A percentile compares a stretch with the other conserved stretches of the same genome.
phyloP scores from a whole-genome alignment of 2,888 invertebrate genomes.

The Rhamnusium bicolor region DNA sequence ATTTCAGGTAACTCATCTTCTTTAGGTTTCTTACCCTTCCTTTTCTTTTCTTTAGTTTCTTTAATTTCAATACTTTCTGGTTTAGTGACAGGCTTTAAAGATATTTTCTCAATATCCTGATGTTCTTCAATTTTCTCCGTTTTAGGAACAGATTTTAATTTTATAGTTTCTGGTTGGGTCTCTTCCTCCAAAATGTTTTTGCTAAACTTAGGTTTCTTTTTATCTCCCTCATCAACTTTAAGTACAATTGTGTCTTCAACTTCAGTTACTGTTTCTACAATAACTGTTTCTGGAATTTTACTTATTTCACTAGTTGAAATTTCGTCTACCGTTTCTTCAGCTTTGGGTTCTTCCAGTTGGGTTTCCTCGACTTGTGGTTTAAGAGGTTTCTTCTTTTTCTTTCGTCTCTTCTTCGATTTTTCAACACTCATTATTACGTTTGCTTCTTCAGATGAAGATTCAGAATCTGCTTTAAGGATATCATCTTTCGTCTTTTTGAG shows the following conservation, averaged over 20 bases:
- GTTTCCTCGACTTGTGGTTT: slow-evolving; percentile 17
- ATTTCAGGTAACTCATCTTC: slow-evolving; percentile 36
- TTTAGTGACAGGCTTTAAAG: slow-evolving; percentile 64
- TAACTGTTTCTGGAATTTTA: slow-evolving; percentile 62
- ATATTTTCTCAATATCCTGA: slow-evolving; percentile 63
- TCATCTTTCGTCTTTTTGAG: slow-evolving; percentile 8
- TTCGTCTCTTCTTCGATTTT: slow-evolving; percentile 30
- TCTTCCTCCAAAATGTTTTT: slow-evolving; percentile 62
- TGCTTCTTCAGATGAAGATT: slow-evolving; percentile 31
- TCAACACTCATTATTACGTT: slow-evolving; percentile 18
- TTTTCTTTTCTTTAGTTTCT: slow-evolving; percentile 56
- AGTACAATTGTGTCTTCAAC: slow-evolving; percentile 76
- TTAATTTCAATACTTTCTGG: slow-evolving; percentile 51
- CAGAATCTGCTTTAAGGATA: slow-evolving; percentile 5
- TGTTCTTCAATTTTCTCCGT: slow-evolving; percentile 58
- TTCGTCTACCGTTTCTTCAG: background rate
- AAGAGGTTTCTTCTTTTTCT: slow-evolving; percentile 47
- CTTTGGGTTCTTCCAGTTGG: slow-evolving; percentile 39
- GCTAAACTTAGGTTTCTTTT: slow-evolving; percentile 60
- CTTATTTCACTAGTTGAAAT: slow-evolving; percentile 40
- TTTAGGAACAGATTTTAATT: slow-evolving; percentile 66
- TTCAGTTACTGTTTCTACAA: slow-evolving; percentile 75
- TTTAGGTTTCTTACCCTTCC: slow-evolving; percentile 53
- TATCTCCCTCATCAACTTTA: slow-evolving; percentile 69
- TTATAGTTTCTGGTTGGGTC: slow-evolving; percentile 57